These are phyloP conservation scores for Pangasianodon hypophthalmus DNA, from an alignment of 2,113 vertebrate species.

Conservation along the genomic window DNA sequence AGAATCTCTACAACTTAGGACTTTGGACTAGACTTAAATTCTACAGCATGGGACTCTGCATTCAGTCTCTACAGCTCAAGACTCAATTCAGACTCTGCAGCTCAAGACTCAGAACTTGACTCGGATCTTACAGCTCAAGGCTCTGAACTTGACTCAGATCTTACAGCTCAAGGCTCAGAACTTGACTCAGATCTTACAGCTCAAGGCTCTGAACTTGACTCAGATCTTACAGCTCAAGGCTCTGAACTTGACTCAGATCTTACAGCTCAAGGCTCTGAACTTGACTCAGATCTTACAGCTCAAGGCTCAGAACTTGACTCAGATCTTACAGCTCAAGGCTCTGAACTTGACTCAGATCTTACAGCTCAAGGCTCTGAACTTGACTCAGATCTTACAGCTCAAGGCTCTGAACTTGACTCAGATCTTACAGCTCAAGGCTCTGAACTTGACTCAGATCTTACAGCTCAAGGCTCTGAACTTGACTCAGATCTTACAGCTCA, in stretches of 20 bases:
- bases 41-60: neutral
- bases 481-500: neutral
- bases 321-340: neutral
- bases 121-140: neutral
- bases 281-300: neutral
- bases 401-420: neutral
- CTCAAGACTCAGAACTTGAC: neutral
- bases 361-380: too few species aligned
- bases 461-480: neutral
- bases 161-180: too few species aligned
- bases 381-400: neutral
- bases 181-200: too few species aligned
- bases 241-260: neutral
- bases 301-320: neutral
- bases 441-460: neutral
- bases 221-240: neutral
- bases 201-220: too few species aligned
- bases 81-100: neutral
- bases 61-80: neutral
- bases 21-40: neutral
- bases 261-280: neutral
- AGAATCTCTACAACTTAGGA: neutral
- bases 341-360: neutral
- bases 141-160: neutral
- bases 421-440: neutral